Evolutionary conservation across 53 echinoderm and acorn worm genomes (phyloP), one percentile per base, ranked within the genome.

Genomic region (Henricia sp.): DNA sequence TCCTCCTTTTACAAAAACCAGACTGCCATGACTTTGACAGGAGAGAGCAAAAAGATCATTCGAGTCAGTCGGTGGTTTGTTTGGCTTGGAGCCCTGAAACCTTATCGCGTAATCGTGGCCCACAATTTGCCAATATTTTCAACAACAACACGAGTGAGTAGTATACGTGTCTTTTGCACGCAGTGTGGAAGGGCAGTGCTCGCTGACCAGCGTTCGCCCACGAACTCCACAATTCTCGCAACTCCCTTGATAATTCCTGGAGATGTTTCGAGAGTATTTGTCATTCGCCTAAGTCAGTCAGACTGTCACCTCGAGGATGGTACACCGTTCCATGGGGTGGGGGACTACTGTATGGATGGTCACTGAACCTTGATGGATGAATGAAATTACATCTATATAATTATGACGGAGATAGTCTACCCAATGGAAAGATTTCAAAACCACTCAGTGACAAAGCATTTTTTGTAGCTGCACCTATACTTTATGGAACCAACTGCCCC

Each of bases 101-200:
- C 43, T 64, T 32, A 80, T 42, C 13, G 17, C n/a, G 32, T 35
- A 63, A 44, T 19, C 57, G 62, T 25, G 80, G 80, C 80, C 57
- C 80, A 80, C 80, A 80, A 80, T 80, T 80, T 80, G 80, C 80
- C 80, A 80, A 80, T 50, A 64, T 64, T 80, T 35, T 43, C 64
- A 48, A 58, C 58, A 59, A 76, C 57, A 76, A 76, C 76, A 76
- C 59, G 63, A 50, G 62, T 4, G 19, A 53, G 35, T 16, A 30
- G 52, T 72, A n/a, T n/a, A 72, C 80, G 80, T 80, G 80, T 50
- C 73, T 37, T 17, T 35, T 13, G 19, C 27, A 32, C 19, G 39
- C 8, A 46, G 48, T 10, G 8, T 46, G 48, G 48, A 8, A 46
- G 38, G 68, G 40, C 21, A n/a, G n/a, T n/a, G n/a, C n/a, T n/a